Evolutionary conservation across 2,888 invertebrate species (phyloP), one percentile per base, ranked within the genome.

Genomic region (Drosophila neotestacea): DNA sequence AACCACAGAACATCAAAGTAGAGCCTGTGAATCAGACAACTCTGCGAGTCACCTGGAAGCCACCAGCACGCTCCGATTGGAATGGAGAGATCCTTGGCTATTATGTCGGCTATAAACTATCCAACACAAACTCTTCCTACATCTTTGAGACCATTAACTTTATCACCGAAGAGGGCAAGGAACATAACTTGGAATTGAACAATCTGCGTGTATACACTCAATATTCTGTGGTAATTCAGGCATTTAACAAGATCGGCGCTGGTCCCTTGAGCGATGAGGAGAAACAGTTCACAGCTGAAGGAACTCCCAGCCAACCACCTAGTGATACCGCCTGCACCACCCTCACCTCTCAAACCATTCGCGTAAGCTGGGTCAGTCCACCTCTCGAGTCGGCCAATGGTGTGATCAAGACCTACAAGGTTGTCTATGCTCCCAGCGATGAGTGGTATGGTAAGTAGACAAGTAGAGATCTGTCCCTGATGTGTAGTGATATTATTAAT

Each of bases 151-250:
- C 97, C 55, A 97, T 98, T 5, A 97, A 97, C 91, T 97, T 97
- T 92, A 96, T 96, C 59, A 96, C 97, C 90, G 97, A 97, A 94
- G 97, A 97, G 91, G 97, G 96, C 92, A 97, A 97, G 89, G 97
- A 98, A 92, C 97, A 97, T 90, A 96, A 96, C 86, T 93, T 98
- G 83, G 96, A 96, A 90, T 95, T 97, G 89, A 94, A 95, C 73
- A 96, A 96, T 85, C 93, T 97, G 44, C 96, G 96, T 91, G 98
- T 97, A 0, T 98, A 98, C 93, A 98, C 98, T 0, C 97, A 98
- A 92, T 98, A 98, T 93, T 96, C 97, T n/a, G 96, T 98, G 27
- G 98, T 98, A 22, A 97, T 98, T 7, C 98, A 98, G 93, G 98
- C 97, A 0, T 98, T 97, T 92, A 99, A 98, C 93, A 97, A 97